Evolutionary conservation across 1,140 invertebrate species (phyloP), one percentile per base, ranked within the genome.

Genomic region (Coptotermes formosanus): DNA sequence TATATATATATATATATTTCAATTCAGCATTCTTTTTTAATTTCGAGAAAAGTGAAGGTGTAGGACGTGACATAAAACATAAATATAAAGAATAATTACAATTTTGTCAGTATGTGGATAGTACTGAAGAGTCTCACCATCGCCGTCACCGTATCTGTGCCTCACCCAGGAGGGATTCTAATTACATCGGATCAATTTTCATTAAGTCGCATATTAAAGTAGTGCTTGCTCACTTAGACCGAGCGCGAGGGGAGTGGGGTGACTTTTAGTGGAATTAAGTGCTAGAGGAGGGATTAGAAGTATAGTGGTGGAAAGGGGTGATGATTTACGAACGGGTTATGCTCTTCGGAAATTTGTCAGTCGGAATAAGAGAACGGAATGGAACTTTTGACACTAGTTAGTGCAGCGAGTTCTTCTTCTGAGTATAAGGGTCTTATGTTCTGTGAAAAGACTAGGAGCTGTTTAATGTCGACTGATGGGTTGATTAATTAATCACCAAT

Each of bases 241-340:
- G 59, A 19, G 59, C 1, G n/a, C 1, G 64, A 6, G n/a, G 25
- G 64, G 64, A 12, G 4, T 1, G 12, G 64, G n/a, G 25, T 75
- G n/a, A 75, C 64, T 75, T 75, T n/a, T 75, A 30, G 64, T 75
- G 64, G 64, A 30, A 75, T 75, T n/a, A 30, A 75, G 64, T 75
- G 25, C 25, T 75, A 7, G 14, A 75, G 30, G 1, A n/a, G 64
- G 25, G 64, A 25, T 30, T 75, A 8, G n/a, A 25, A 30, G 6
- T 9, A 16, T 9, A n/a, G n/a, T 16, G n/a, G 64, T 19, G 25
- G 64, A 9, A 75, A 3, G 64, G 64, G 16, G 8, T 16, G 64
- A 21, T 19, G 25, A 64, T 23, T 23, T 64, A 64, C 16, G 59
- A 19, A 21, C 7, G 59, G 59, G 14, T 64, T 64, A 7, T 64